Evolutionary conservation across 2,888 invertebrate species (phyloP).

Genomic region (Cheilosia pagana): DNA sequence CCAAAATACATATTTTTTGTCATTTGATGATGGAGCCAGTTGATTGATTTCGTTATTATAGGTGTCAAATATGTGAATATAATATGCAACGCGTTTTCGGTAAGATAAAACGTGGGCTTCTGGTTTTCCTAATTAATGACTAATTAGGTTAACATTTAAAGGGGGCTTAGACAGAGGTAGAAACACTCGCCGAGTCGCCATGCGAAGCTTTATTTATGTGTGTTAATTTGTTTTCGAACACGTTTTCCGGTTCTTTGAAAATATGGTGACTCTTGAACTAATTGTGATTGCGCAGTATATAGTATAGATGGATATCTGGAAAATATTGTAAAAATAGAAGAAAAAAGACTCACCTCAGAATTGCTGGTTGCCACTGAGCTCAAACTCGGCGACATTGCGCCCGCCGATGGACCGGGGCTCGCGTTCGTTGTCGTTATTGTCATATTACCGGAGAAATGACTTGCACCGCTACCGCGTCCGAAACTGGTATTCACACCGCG

Average conservation of each 20-base stretch:
- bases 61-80: background rate
- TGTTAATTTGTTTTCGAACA: constrained; percentile 1
- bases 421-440: constrained; percentile 78
- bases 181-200: background rate
- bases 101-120: background rate
- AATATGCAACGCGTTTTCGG: constrained; percentile 1
- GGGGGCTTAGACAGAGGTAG: background rate
- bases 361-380: constrained; percentile 92
- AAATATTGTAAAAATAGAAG: too few relatives aligned
- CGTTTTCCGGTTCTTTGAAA: background rate
- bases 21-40: background rate
- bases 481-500: constrained; percentile 76
- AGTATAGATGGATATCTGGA: too few relatives aligned
- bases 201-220: background rate
- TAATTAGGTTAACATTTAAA: background rate
- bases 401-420: constrained; percentile 84
- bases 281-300: background rate
- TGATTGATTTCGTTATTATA: constrained; percentile 29
- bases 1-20: background rate
- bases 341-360: constrained; percentile 91
- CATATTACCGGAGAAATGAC: constrained; percentile 84
- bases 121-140: constrained; percentile 4
- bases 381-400: constrained; percentile 87
- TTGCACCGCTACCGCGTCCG: constrained; percentile 79
- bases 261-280: background rate